These are phyloP conservation scores for Oreochromis niloticus DNA, from an alignment of 2,113 vertebrate genomes.

Conservation along the genomic window DNA sequence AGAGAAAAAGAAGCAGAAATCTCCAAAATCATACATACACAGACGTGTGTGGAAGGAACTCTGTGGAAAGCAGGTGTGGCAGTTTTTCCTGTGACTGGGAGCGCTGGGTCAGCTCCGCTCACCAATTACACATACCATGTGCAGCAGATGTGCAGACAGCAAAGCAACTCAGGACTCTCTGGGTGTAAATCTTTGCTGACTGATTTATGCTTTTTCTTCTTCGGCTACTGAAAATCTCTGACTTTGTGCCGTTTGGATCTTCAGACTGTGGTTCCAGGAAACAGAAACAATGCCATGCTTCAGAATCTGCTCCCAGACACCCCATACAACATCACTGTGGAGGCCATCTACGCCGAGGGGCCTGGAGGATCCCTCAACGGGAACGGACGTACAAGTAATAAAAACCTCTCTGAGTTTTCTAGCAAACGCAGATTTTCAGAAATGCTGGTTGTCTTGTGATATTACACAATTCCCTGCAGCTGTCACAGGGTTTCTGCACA, in stretches of 20 bases:
- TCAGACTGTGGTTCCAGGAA: slow-evolving; percentile 88
- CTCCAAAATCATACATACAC: not conserved
- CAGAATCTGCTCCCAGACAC: slow-evolving; percentile 86
- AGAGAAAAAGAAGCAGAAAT: not conserved
- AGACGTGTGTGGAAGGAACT: not conserved
- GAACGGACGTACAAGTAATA: slow-evolving; percentile 81
- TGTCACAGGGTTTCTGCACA: not conserved
- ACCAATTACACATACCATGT: not conserved
- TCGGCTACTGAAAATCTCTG: not conserved
- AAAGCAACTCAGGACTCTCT: not conserved
- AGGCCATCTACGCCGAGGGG: slow-evolving; percentile 87
- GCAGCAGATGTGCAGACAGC: not conserved
- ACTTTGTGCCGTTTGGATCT: not conserved
- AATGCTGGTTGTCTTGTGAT: not conserved
- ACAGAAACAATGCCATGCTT: slow-evolving; percentile 89
- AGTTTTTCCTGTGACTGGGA: not conserved
- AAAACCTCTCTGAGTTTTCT: not conserved
- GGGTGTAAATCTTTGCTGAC: not conserved
- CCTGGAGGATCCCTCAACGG: slow-evolving; percentile 83
- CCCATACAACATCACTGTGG: slow-evolving; percentile 90
- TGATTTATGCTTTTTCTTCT: not conserved
- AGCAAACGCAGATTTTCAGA: not conserved
- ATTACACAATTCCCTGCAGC: not conserved
- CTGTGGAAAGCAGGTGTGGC: not conserved
- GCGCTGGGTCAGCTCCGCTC: not conserved